phyloP scores from a whole-genome alignment of 2,797 vertebrate species.

The Crotalus adamanteus region DNA sequence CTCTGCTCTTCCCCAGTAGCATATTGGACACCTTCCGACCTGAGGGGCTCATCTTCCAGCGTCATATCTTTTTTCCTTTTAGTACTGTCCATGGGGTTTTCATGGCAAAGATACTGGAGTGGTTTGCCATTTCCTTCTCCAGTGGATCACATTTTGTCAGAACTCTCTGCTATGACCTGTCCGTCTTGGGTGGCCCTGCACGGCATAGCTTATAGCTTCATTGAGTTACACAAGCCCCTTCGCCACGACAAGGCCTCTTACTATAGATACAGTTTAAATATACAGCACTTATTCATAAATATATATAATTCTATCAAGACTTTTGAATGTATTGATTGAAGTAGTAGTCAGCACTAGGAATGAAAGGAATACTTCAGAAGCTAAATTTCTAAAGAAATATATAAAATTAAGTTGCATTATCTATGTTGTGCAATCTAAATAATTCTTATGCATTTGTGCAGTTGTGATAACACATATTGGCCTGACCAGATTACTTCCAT shows the following conservation, averaged over 20 bases:
- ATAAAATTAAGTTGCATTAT: neutral
- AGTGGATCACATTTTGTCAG: too few relatives aligned
- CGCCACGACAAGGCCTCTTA: neutral
- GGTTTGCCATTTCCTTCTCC: too few relatives aligned
- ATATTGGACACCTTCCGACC: too few relatives aligned
- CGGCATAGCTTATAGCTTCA: too few relatives aligned
- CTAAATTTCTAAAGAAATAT: neutral
- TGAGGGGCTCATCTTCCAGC: too few relatives aligned
- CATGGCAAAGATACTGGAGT: too few relatives aligned
- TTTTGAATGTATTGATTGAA: neutral
- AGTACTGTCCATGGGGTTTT: too few relatives aligned
- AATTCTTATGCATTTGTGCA: neutral
- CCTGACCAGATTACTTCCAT: neutral
- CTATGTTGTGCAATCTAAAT: neutral
- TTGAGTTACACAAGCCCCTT: too few relatives aligned
- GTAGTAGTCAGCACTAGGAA: neutral
- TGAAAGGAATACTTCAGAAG: neutral
- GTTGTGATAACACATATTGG: neutral
- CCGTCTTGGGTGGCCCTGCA: too few relatives aligned
- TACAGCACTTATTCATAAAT: neutral
- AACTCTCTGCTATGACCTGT: too few relatives aligned
- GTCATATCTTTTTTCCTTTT: too few relatives aligned
- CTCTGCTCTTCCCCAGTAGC: too few relatives aligned
- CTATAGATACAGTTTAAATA: neutral
- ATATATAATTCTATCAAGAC: neutral